These are phyloP conservation scores for Callospermophilus lateralis DNA, from an alignment of 2,113 vertebrate species.

Conservation along the genomic window DNA sequence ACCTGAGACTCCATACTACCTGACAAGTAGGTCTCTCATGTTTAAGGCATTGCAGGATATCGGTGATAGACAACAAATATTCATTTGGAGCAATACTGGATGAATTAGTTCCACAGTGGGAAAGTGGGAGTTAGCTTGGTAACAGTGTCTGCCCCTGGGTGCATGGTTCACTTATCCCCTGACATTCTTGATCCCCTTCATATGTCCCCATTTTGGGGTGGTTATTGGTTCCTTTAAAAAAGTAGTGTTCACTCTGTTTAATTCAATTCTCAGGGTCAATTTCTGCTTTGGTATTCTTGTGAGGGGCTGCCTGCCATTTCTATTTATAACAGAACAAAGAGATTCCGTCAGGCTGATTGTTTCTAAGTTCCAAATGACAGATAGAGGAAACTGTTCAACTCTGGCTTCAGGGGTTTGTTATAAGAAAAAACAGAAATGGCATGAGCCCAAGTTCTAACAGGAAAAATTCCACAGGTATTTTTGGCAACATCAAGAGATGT, in stretches of 20 bases:
- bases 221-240: neutral
- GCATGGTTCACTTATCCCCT: neutral
- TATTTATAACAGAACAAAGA: neutral
- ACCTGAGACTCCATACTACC: too few relatives aligned
- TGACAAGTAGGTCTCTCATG: neutral
- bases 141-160: too few relatives aligned
- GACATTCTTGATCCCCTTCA: neutral
- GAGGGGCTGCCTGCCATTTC: neutral
- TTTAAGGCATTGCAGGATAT: neutral
- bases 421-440: neutral
- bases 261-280: neutral
- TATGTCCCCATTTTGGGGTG: neutral
- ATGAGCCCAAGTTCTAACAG: neutral
- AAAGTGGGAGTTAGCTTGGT: neutral
- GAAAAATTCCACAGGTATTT: neutral
- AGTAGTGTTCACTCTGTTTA: neutral
- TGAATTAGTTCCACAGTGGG: neutral
- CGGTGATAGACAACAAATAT: neutral
- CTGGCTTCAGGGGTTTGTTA: neutral
- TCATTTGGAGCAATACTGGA: neutral
- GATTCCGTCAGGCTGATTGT: neutral
- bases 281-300: neutral
- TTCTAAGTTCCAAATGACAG: neutral
- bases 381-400: neutral
- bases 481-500: neutral